Conservation (phyloP, 2,888 invertebrate species). For the Perithous albicinctus region DNA sequence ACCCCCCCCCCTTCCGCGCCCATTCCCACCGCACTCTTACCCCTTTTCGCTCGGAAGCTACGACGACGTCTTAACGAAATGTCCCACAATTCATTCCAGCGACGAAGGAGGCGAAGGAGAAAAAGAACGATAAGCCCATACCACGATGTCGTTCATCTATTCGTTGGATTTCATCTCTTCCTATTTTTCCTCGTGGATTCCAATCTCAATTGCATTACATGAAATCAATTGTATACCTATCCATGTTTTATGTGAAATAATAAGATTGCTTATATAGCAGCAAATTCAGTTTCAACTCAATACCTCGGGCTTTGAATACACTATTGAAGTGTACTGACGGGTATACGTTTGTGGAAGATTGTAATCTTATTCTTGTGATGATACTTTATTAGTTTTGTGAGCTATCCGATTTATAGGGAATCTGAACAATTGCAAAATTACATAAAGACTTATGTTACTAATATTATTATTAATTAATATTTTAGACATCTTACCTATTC, state of each 20-base stretch:
- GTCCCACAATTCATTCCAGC: conserved; percentile 59
- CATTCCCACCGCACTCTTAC: conserved; percentile 36
- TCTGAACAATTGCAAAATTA: too few species aligned
- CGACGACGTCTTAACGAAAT: conserved; percentile 51
- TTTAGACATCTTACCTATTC: too few species aligned
- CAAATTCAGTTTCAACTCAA: background rate
- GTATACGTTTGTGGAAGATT: background rate
- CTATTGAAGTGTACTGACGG: too few species aligned
- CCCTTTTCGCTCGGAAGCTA: conserved; percentile 51
- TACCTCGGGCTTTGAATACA: too few species aligned
- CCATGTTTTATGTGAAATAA: conserved; percentile 4
- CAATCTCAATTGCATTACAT: conserved; percentile 10
- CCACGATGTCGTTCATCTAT: conserved; percentile 61
- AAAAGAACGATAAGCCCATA: conserved; percentile 66
- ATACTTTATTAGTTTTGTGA: background rate
- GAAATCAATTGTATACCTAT: conserved; percentile 4
- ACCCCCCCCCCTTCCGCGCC: conserved; percentile 31
- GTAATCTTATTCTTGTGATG: background rate
- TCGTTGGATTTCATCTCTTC: conserved; percentile 40
- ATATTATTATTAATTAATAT: too few species aligned
- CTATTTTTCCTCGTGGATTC: conserved; percentile 20
- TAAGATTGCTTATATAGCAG: background rate
- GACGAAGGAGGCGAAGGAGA: conserved; percentile 8
- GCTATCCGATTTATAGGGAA: background rate
- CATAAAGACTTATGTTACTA: too few species aligned